These are phyloP conservation scores for Caenorhabditis auriculariae DNA, from an alignment of 2,888 invertebrate genomes.

Conservation along the genomic window DNA sequence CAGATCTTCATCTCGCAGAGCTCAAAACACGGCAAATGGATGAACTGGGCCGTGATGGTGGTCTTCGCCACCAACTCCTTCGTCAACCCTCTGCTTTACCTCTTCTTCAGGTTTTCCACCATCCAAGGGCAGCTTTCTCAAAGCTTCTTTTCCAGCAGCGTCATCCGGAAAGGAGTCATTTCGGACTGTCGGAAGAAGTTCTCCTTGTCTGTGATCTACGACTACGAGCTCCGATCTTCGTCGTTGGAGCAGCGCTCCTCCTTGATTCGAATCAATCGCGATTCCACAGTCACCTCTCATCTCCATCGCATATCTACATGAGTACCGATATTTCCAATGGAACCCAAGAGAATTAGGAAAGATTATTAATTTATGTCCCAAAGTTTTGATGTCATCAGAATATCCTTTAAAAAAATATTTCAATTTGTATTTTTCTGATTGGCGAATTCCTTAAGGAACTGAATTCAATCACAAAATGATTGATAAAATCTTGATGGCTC, in stretches of 20 bases:
- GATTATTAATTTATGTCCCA: too few species aligned
- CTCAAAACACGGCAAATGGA: conserved; percentile 52
- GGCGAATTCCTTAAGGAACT: too few species aligned
- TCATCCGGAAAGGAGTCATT: conserved; percentile 47
- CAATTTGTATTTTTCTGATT: too few species aligned
- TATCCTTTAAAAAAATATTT: too few species aligned
- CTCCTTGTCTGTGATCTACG: conserved; percentile 46
- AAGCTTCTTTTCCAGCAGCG: conserved; percentile 33
- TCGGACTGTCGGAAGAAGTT: conserved; percentile 40
- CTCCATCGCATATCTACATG: too few species aligned
- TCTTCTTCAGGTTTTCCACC: conserved; percentile 40
- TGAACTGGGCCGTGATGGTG: conserved; percentile 55
- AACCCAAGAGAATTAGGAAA: too few species aligned
- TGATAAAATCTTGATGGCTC: too few species aligned
- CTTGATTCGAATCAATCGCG: conserved; percentile 19
- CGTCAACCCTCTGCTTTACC: conserved; percentile 48
- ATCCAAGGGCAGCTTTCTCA: background rate
- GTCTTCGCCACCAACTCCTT: conserved; percentile 52
- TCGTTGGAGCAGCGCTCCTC: conserved; percentile 13
- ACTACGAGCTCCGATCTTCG: conserved; percentile 45
- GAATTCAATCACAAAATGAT: too few species aligned
- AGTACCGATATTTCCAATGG: too few species aligned
- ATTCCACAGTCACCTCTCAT: conserved; percentile 24
- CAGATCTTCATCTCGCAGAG: conserved; percentile 47
- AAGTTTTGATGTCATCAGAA: too few species aligned